Evolutionary conservation across 2,113 vertebrate species (phyloP), one percentile per base, ranked within the genome.

Genomic region (Podiceps cristatus): DNA sequence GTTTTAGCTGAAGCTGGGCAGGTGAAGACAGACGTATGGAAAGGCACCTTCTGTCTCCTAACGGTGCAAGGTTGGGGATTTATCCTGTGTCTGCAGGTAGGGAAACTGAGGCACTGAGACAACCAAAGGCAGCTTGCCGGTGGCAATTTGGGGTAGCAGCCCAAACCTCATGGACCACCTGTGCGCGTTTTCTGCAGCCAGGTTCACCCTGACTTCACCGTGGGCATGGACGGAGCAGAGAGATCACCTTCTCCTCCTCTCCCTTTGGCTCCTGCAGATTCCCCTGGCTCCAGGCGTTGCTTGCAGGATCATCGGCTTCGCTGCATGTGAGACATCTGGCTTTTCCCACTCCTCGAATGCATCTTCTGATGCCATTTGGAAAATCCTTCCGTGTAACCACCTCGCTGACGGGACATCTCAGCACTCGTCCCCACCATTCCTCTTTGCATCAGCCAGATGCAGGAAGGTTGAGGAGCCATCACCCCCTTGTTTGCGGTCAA

Each of bases 321-420:
- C 35, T 59, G 11, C n/a, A 3, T 1, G 5, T 35, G 20, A 31
- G n/a, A 1, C 1, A 3, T 10, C 35, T 5, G 4, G 19, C 47
- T 5, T 90, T 45, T 49, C 50, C 49, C 23, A 14, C 31, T 72
- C 19, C 13, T 60, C 9, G 1, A 11, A 13, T 5, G 8, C 11
- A 4, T 28, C 28, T 89, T 81, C 35, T 31, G 53, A 11, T 7
- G 40, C 19, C 29, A 28, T 55, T 47, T 60, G 71, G 56, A 66
- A 72, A 71, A 66, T 52, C 14, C 33, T 23, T 55, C 40, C 29
- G 25, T 0, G 1, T 37, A 63, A 55, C 19, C 62, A 31, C 63
- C 2, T 20, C 42, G 27, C 47, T 71, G 88, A 49, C 1, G 15
- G 28, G 47, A 35, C 31, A 27, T 85, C 77, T 85, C 77, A 90